A percentile compares a stretch with the other conserved stretches of the same genome.
Conservation (phyloP, 1,140 invertebrate species). For the Dryas iulia region DNA sequence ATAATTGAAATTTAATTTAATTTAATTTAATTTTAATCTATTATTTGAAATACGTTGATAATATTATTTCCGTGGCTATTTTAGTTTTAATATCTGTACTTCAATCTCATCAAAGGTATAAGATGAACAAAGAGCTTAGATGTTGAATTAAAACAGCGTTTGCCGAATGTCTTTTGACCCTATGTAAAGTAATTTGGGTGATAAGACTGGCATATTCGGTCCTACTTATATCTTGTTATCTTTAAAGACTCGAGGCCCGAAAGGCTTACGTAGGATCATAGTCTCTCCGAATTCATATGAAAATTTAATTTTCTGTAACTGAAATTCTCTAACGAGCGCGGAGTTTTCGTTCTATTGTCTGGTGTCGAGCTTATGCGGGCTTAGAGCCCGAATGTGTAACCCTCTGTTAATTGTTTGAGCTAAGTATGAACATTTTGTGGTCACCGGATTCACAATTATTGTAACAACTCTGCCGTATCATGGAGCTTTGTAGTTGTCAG, state of each 20-base stretch:
- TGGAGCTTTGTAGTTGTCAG: constrained; percentile 56
- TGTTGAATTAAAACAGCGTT: constrained; percentile 59
- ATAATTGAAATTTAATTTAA: too few relatives aligned
- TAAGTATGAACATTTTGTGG: constrained; percentile 69
- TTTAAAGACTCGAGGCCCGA: constrained; percentile 52
- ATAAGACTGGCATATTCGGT: constrained; percentile 50
- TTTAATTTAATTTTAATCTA: too few relatives aligned
- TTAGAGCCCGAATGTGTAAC: constrained; percentile 65
- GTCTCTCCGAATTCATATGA: constrained; percentile 64
- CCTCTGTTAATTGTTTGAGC: constrained; percentile 73
- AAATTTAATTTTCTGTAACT: constrained; percentile 74
- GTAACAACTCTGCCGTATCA: constrained; percentile 64
- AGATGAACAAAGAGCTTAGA: constrained; percentile 56
- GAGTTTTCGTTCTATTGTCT: constrained; percentile 69
- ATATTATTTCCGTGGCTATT: constrained; percentile 8
- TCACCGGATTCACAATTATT: constrained; percentile 65
- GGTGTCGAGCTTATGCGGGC: constrained; percentile 66
- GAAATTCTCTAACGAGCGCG: constrained; percentile 62
- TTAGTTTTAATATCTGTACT: constrained; percentile 62
- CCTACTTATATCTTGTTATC: constrained; percentile 63
- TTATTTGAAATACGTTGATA: too few relatives aligned
- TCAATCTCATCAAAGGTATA: constrained; percentile 52
- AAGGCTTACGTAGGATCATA: constrained; percentile 69
- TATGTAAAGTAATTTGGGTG: constrained; percentile 50
- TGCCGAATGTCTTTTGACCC: constrained; percentile 60